A percentile compares a stretch with the other conserved stretches of the same genome.
Conservation (phyloP, 2,113 vertebrate genomes). For the Callorhinus ursinus region DNA sequence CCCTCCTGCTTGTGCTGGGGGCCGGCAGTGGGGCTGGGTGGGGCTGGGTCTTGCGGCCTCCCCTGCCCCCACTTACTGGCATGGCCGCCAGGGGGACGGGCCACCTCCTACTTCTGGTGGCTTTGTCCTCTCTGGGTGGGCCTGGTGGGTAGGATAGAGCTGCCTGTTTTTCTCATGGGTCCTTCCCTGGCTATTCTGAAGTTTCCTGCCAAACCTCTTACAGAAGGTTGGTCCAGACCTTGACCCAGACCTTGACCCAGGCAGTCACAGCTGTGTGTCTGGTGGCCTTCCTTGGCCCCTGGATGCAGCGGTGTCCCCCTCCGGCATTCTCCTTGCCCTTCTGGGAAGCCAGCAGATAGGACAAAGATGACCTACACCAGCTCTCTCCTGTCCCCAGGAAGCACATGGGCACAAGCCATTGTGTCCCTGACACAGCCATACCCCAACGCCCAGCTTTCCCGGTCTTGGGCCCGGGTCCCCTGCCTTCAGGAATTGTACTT, state of each 20-base stretch:
- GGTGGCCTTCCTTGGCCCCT: not conserved
- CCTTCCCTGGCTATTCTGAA: not conserved
- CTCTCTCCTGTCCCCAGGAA: not conserved
- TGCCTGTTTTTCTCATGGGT: not conserved
- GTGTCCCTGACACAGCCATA: not conserved
- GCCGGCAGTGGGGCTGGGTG: not conserved
- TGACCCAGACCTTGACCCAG: no score
- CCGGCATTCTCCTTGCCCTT: not conserved
- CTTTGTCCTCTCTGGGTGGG: not conserved
- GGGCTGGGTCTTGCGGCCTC: fast-evolving
- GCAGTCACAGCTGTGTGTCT: not conserved
- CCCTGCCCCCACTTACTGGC: not conserved
- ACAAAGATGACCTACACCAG: not conserved
- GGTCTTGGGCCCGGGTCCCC: not conserved
- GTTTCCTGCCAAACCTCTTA: not conserved
- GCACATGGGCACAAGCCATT: not conserved
- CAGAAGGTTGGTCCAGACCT: not conserved
- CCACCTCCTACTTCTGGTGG: not conserved
- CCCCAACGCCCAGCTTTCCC: not conserved
- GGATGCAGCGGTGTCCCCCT: not conserved
- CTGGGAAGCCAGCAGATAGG: no score
- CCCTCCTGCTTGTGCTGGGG: not conserved
- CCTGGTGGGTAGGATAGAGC: not conserved
- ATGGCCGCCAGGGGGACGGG: not conserved
- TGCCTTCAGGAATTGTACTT: not conserved